A percentile compares a stretch with the other conserved stretches of the same genome.
Evolutionary conservation across 2,113 vertebrate genomes (phyloP).

Genomic region (crab-eating macaque (Macaca fascicularis)): DNA sequence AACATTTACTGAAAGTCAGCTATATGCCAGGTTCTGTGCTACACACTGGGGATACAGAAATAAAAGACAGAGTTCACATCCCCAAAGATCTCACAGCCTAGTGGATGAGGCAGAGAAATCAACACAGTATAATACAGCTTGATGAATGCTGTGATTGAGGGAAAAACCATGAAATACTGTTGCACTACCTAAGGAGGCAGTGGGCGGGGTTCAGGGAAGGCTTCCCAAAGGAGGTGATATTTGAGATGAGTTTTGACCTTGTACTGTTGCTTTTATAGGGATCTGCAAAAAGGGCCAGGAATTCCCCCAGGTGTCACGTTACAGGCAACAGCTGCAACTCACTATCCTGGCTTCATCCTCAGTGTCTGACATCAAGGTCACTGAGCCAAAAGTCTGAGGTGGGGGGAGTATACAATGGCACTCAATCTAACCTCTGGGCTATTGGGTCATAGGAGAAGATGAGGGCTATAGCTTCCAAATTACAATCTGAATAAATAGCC

Average conservation of each 20-base stretch:
- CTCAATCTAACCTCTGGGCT: conserved; percentile 51
- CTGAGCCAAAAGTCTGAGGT: conserved; percentile 11
- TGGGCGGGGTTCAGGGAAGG: not conserved
- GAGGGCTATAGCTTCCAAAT: not conserved
- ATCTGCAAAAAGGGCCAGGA: conserved; percentile 35
- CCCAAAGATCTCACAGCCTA: not conserved
- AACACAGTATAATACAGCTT: not conserved
- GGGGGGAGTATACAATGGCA: not conserved
- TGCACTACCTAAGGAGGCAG: not conserved
- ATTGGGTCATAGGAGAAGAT: conserved; percentile 39
- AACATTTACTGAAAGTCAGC: not conserved
- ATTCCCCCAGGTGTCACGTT: conserved; percentile 65
- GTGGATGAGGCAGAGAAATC: conserved; percentile 14
- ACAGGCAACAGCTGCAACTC: conserved; percentile 71
- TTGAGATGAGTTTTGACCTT: conserved; percentile 70
- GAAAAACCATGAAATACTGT: conserved; percentile 28
- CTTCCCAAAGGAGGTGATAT: conserved; percentile 62
- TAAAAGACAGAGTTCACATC: conserved; percentile 22
- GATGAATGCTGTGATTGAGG: conserved; percentile 28
- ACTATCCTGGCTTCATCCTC: conserved; percentile 40
- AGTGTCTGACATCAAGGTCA: conserved; percentile 57
- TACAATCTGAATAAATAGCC: not conserved
- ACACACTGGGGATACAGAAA: not conserved
- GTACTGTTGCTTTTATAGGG: conserved; percentile 67
- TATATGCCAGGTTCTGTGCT: not conserved